Base-by-base conservation (phyloP, 2,888 invertebrate species). In the Byasa hedistus region DNA sequence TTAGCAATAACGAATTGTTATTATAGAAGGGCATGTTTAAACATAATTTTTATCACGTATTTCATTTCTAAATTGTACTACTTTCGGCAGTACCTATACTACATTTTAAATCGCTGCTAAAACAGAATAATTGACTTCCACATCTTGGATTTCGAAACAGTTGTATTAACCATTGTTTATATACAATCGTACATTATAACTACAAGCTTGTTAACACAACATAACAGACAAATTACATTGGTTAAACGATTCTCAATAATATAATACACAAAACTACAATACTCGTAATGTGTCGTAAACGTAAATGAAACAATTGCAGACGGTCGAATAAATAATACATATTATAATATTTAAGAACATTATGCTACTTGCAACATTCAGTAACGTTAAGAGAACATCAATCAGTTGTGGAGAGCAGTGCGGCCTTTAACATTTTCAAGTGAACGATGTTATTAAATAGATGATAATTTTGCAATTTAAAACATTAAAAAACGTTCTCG, bases 331-430 rank as follows among this genome's bases (percentile, higher is more conserved):
- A 58, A 58, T 59, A 62, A 64, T 67, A 66, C 2, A 15, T 22
- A 66, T 69, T 68, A 68, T 56, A 48, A 66, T 54, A 64, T 66
- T 64, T 52, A 63, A 64, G 57, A 59, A 62, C 56, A 69, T 67
- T 64, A 66, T 63, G 17, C 61, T 62, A 68, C 69, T 73, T 73
- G 68, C 68, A 72, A 68, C 71, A 77, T 77, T 78, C 75, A 75
- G 67, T 80, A 79, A 85, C 85, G 83, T 84, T 88, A 78, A 86
- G 86, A 82, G 86, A 87, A 87, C 84, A 74, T 83, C 81, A 83
- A 84, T 86, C 79, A 79, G 73, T 70, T 74, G 73, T 75, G 74
- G 75, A 75, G 75, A 75, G 72, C 75, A 73, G 72, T 69, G 67
- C 74, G 81, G 81, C 86, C 86, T 87, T 86, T 85, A 81, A 71